Percentiles rank a stretch among this genome's conserved stretches.
Evolutionary conservation across 2,888 invertebrate species (phyloP).

Genomic region (Panzeria rudis): DNA sequence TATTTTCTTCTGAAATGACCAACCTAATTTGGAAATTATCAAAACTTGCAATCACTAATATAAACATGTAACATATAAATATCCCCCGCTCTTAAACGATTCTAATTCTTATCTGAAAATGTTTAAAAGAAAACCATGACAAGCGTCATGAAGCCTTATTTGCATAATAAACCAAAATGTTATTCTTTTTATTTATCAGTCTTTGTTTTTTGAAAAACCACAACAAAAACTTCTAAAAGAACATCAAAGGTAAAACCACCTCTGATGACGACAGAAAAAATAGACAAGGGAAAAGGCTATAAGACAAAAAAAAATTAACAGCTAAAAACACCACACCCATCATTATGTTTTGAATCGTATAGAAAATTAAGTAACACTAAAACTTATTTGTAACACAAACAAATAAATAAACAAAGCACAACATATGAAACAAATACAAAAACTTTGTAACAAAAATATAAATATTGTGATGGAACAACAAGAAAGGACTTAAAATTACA

Average conservation of each 20-base stretch:
- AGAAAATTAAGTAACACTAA: constrained; percentile 38
- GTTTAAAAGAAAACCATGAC: constrained; percentile 49
- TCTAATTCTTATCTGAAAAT: constrained; percentile 55
- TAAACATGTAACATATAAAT: neutral
- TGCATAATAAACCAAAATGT: constrained; percentile 69
- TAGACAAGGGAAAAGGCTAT: constrained; percentile 29
- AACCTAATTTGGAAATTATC: constrained; percentile 46
- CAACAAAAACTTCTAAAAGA: constrained; percentile 44
- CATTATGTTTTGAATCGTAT: constrained; percentile 3
- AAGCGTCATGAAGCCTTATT: constrained; percentile 67
- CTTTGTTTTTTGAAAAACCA: constrained; percentile 58
- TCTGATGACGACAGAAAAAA: constrained; percentile 20
- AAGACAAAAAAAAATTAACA: constrained; percentile 45
- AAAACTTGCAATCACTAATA: constrained; percentile 28
- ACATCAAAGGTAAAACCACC: constrained; percentile 71
- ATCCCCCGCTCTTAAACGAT: constrained; percentile 30
- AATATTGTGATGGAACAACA: constrained; percentile 71
- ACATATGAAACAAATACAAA: constrained; percentile 55
- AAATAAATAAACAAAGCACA: constrained; percentile 30
- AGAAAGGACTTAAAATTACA: constrained; percentile 38
- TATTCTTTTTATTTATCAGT: constrained; percentile 32
- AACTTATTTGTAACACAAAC: constrained; percentile 59
- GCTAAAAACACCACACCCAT: constrained; percentile 66
- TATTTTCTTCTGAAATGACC: constrained; percentile 8
- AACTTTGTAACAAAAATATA: constrained; percentile 57